A percentile compares a stretch with the other conserved stretches of the same genome.
These are phyloP conservation scores for Etheostoma cragini DNA, from an alignment of 2,113 vertebrate genomes.

Conservation along the genomic window DNA sequence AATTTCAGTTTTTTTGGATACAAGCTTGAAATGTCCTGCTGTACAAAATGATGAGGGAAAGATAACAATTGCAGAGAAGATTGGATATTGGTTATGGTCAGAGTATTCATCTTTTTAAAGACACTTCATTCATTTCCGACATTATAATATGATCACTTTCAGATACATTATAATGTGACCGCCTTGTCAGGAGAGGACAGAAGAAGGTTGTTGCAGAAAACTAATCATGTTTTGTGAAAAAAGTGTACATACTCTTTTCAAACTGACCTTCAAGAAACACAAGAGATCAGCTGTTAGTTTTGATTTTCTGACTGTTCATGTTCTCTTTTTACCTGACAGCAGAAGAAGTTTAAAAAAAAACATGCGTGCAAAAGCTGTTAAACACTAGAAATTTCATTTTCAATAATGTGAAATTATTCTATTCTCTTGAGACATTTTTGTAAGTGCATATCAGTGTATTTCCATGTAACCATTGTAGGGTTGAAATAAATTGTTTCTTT, in stretches of 20 bases:
- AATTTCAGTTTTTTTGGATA: constrained; percentile 57
- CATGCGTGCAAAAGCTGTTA: constrained; percentile 69
- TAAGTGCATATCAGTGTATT: constrained; percentile 83
- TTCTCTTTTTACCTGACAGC: constrained; percentile 80
- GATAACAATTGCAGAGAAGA: constrained; percentile 31
- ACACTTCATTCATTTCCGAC: constrained; percentile 44
- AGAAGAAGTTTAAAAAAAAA: constrained; percentile 52
- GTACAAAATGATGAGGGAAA: constrained; percentile 42
- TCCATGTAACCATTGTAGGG: constrained; percentile 85
- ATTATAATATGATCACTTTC: constrained; percentile 55
- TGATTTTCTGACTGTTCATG: constrained; percentile 58
- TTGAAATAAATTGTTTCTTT: constrained; percentile 80
- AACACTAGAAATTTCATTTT: constrained; percentile 71
- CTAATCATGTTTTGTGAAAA: constrained; percentile 79
- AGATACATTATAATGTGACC: constrained; percentile 56
- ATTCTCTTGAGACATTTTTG: constrained; percentile 81
- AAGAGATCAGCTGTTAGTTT: constrained; percentile 64
- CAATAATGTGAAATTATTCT: constrained; percentile 80
- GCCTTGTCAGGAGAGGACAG: constrained; percentile 59
- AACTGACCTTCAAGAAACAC: constrained; percentile 63
- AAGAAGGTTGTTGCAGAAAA: constrained; percentile 55
- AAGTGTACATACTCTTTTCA: constrained; percentile 85
- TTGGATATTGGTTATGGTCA: constrained; percentile 47
- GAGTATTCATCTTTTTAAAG: constrained; percentile 35
- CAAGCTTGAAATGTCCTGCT: constrained; percentile 64